Percentiles rank a stretch among this genome's conserved stretches.
Evolutionary conservation across 1,140 invertebrate genomes (phyloP).

Genomic region (Habropoda laboriosa): DNA sequence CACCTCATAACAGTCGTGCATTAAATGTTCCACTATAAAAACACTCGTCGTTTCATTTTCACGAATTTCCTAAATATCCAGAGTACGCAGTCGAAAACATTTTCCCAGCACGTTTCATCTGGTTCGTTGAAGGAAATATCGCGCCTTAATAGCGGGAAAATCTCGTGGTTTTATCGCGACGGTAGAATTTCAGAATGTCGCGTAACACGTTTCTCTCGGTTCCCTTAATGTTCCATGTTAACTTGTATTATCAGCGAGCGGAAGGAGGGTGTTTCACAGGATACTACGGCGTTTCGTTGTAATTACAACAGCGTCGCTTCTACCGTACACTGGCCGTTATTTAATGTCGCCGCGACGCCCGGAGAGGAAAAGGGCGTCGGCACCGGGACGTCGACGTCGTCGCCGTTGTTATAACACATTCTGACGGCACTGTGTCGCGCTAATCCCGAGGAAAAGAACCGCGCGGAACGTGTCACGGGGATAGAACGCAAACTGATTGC

Average conservation of each 20-base stretch:
- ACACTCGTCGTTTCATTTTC: too few relatives aligned
- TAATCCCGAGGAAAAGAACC: not conserved
- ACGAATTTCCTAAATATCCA: too few relatives aligned
- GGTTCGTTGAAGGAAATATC: too few relatives aligned
- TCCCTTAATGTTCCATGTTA: not conserved
- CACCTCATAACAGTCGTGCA: too few relatives aligned
- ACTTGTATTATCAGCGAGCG: not conserved
- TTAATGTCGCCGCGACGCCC: not conserved
- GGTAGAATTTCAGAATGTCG: not conserved
- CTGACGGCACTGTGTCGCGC: not conserved
- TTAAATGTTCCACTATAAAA: too few relatives aligned
- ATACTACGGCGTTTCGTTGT: not conserved
- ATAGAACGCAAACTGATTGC: not conserved
- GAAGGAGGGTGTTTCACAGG: not conserved
- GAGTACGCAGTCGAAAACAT: too few relatives aligned
- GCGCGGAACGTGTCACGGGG: not conserved
- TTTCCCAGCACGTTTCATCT: too few relatives aligned
- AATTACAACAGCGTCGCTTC: conserved; percentile 9
- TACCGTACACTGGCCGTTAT: not conserved
- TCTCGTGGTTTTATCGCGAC: not conserved
- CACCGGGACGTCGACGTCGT: not conserved
- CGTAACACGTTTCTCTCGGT: not conserved
- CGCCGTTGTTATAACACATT: not conserved
- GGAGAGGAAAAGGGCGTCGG: not conserved
- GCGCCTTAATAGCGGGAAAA: not conserved